Percentiles rank a stretch among this genome's conserved stretches.
Evolutionary conservation across 2,888 invertebrate species (phyloP).

Genomic region (Mythimna albipuncta): DNA sequence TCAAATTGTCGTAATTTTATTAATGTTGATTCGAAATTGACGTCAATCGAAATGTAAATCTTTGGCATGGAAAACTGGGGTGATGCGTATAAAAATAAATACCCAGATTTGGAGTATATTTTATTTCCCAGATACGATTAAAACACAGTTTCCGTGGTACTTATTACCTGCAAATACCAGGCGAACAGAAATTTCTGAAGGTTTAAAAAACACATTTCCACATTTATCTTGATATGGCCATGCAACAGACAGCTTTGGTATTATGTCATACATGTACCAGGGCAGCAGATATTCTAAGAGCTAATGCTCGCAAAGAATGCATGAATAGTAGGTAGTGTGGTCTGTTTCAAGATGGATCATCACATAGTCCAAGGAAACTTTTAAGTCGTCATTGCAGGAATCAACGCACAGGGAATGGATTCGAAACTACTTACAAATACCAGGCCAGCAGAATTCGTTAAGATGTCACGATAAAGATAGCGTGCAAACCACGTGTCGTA

Average conservation of each 20-base stretch:
- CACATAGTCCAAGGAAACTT: background rate
- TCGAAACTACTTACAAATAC: slow-evolving; percentile 12
- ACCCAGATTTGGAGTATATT: background rate
- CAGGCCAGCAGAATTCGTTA: slow-evolving; percentile 22
- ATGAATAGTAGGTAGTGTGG: background rate
- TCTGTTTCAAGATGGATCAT: too few relatives aligned
- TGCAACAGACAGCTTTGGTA: background rate
- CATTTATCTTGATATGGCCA: background rate
- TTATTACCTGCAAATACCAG: background rate
- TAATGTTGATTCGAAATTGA: slow-evolving; percentile 22
- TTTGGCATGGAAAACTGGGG: slow-evolving; percentile 24
- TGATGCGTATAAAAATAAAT: background rate
- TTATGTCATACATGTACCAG: slow-evolving; percentile 6
- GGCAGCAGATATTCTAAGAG: background rate
- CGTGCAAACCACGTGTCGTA: background rate
- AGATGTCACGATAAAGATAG: slow-evolving; percentile 10
- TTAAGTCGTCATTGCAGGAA: background rate
- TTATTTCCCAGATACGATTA: too few relatives aligned
- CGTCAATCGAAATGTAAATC: slow-evolving; percentile 19
- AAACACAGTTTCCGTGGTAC: background rate
- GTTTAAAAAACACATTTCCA: background rate
- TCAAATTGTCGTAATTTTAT: slow-evolving; percentile 30
- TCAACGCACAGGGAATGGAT: background rate
- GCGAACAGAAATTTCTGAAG: background rate
- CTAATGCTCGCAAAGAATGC: background rate